Conservation (phyloP, 2,797 vertebrate genomes). For the Eurystomus glaucurus region DNA sequence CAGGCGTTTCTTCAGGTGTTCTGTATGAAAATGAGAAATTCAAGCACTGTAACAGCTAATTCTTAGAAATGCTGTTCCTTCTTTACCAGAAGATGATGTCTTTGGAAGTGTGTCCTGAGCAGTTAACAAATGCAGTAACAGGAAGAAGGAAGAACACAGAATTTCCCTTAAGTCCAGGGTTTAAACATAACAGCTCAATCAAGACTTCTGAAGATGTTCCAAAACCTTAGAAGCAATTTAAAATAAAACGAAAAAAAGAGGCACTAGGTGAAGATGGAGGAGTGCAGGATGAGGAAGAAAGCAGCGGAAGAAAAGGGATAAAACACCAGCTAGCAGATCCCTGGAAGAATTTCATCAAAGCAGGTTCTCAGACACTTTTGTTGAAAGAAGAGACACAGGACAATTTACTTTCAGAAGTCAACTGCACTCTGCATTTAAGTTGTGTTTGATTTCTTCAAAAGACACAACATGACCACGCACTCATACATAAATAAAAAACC, state of each 20-base stretch:
- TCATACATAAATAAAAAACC: not conserved
- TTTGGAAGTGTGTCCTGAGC: not conserved
- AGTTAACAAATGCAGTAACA: not conserved
- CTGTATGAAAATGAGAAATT: conserved; percentile 75
- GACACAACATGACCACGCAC: not conserved
- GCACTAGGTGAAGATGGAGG: not conserved
- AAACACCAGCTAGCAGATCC: not conserved
- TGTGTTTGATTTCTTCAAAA: not conserved
- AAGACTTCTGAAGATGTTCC: not conserved
- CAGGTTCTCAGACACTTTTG: not conserved
- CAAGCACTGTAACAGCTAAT: rapidly evolving
- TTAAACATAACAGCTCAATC: not conserved
- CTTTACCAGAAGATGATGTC: not conserved
- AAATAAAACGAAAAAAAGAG: not conserved
- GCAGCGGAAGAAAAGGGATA: not conserved
- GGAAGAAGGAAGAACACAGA: not conserved
- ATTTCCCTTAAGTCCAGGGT: not conserved
- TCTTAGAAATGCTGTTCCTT: not conserved
- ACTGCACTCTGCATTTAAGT: not conserved
- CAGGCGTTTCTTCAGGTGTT: conserved; percentile 92
- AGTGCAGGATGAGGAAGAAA: not conserved
- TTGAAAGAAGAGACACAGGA: not conserved
- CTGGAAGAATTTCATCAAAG: not conserved
- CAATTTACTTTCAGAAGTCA: not conserved
- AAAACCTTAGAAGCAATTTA: not conserved